These are phyloP conservation scores for Acheta domesticus DNA, from an alignment of 2,888 invertebrate genomes.

Conservation along the genomic window DNA sequence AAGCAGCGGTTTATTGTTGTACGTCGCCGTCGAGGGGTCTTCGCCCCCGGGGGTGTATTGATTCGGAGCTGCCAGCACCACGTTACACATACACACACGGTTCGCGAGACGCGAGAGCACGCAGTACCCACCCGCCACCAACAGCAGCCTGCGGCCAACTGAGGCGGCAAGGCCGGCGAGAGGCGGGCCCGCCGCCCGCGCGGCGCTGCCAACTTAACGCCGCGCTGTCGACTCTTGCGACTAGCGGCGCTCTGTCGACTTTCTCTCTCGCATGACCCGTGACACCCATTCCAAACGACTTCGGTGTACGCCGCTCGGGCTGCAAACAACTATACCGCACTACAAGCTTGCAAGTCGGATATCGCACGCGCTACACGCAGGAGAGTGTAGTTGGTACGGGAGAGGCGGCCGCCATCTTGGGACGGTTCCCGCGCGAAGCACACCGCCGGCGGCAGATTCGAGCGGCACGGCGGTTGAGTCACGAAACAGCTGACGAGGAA, in stretches of 20 bases:
- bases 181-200: background rate
- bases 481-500: background rate
- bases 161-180: background rate
- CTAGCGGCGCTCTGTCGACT: background rate
- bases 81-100: background rate
- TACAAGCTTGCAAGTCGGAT: too few species aligned
- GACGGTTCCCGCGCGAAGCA: background rate
- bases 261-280: background rate
- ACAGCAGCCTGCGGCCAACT: background rate
- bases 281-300: background rate
- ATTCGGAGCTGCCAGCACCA: background rate
- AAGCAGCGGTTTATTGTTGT: background rate
- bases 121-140: background rate
- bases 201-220: background rate
- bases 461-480: background rate
- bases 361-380: background rate
- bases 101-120: background rate
- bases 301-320: background rate
- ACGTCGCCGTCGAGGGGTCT: background rate
- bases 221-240: background rate
- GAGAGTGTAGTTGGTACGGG: background rate
- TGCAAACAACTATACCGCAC: too few species aligned
- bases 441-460: background rate
- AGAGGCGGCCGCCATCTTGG: background rate
- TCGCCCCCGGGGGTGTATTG: conserved; percentile 7